Conservation (phyloP, 2,113 vertebrate genomes). For the Neopipo cinnamomea region DNA sequence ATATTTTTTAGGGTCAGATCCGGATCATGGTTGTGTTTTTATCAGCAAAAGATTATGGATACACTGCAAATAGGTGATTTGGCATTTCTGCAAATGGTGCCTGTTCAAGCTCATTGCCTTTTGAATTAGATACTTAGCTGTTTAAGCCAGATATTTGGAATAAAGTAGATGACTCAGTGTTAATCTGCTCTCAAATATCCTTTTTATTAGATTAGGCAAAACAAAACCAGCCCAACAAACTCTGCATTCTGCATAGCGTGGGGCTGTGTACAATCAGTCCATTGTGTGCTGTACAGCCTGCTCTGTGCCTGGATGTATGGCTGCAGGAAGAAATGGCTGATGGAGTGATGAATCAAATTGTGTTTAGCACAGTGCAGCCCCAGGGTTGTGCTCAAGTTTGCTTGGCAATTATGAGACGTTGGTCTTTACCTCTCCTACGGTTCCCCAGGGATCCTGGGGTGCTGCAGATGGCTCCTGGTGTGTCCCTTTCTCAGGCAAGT, state of each 20-base stretch:
- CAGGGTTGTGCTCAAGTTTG: not conserved
- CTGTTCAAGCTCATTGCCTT: not conserved
- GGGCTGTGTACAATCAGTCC: not conserved
- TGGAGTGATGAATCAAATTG: not conserved
- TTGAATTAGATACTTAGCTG: not conserved
- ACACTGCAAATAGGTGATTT: not conserved
- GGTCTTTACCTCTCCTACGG: not conserved
- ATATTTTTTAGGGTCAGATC: not conserved
- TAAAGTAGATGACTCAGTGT: constrained; percentile 14
- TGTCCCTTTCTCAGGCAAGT: not conserved
- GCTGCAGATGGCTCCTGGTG: not conserved
- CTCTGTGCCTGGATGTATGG: not conserved
- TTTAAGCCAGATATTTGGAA: constrained; percentile 33
- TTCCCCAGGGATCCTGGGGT: not conserved
- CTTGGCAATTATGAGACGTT: not conserved
- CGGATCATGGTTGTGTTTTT: not conserved
- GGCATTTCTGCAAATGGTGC: not conserved
- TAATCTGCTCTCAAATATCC: constrained; percentile 41
- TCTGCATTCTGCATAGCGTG: accelerated
- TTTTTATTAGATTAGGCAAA: constrained; percentile 42
- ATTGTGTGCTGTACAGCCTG: not conserved
- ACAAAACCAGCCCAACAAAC: not conserved
- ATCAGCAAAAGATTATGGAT: not conserved
- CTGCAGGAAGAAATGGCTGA: not conserved
- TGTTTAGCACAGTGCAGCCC: not conserved